A percentile compares a stretch with the other conserved stretches of the same genome.
Conservation (phyloP, 2,888 invertebrate species). For the Oligia fasciuncula region DNA sequence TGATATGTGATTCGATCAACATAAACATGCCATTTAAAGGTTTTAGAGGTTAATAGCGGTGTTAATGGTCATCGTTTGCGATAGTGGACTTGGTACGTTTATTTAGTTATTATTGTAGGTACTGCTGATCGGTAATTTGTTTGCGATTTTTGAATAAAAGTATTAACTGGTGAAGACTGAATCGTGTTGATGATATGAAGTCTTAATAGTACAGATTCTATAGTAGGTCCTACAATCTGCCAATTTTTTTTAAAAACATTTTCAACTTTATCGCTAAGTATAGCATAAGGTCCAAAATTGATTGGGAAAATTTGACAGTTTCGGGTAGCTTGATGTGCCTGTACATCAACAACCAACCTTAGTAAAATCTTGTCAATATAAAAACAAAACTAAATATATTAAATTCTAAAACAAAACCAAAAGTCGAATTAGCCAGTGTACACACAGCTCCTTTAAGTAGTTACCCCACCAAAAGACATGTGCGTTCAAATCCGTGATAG, state of each 20-base stretch:
- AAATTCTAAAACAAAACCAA: not conserved
- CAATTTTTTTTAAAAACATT: no score
- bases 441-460: no score
- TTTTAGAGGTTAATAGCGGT: constrained; percentile 79
- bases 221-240: no score
- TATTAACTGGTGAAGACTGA: not conserved
- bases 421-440: not conserved
- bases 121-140: constrained; percentile 14
- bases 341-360: not conserved
- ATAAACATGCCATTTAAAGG: constrained; percentile 84
- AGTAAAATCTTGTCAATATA: not conserved
- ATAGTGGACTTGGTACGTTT: constrained; percentile 21
- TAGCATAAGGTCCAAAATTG: no score
- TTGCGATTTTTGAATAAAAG: constrained; percentile 6
- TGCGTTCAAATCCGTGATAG: no score
- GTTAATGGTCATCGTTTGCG: constrained; percentile 65
- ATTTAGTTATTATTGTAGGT: constrained; percentile 35
- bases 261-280: no score
- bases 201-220: not conserved
- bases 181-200: not conserved
- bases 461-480: no score
- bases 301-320: no score
- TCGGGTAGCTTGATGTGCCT: no score
- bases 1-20: constrained; percentile 85
- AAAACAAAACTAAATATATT: not conserved